A percentile compares a stretch with the other conserved stretches of the same genome.
These are phyloP conservation scores for Erynnis tages DNA, from an alignment of 2,888 invertebrate species.

Conservation along the genomic window DNA sequence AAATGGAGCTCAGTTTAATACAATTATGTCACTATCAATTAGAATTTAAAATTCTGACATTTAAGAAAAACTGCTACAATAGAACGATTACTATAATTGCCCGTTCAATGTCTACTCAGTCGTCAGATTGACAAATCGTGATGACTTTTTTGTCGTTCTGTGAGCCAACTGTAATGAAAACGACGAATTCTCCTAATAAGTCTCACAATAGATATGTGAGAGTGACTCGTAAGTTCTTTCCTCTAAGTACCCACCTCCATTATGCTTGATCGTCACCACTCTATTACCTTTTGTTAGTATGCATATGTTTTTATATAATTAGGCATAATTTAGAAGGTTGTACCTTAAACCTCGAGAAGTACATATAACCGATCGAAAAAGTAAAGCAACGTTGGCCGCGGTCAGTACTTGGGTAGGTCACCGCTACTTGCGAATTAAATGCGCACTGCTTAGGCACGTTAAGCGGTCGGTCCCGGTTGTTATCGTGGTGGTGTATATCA, in stretches of 20 bases:
- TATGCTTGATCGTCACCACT: conserved; percentile 4
- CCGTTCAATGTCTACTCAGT: neutral
- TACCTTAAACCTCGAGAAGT: too few species aligned
- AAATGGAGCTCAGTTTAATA: too few species aligned
- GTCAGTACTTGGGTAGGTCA: too few species aligned
- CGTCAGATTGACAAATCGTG: conserved; percentile 12
- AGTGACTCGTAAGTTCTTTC: conserved; percentile 28
- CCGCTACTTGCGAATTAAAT: too few species aligned
- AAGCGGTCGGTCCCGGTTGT: too few species aligned
- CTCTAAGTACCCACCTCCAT: conserved; percentile 20
- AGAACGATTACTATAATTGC: neutral
- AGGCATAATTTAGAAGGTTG: too few species aligned
- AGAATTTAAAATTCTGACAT: neutral
- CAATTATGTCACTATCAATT: neutral
- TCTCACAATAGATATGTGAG: conserved; percentile 28
- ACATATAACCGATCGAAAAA: too few species aligned
- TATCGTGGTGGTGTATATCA: too few species aligned
- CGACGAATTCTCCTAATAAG: conserved; percentile 18
- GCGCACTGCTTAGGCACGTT: too few species aligned
- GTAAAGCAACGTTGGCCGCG: too few species aligned
- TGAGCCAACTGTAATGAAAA: conserved; percentile 3
- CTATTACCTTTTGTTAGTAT: conserved; percentile 12
- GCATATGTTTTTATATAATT: too few species aligned
- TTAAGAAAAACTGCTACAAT: conserved; percentile 1
- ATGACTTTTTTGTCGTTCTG: neutral